A percentile compares a stretch with the other conserved stretches of the same genome.
phyloP scores from a whole-genome alignment of 2,888 invertebrate genomes.

The Ceriagrion tenellum region DNA sequence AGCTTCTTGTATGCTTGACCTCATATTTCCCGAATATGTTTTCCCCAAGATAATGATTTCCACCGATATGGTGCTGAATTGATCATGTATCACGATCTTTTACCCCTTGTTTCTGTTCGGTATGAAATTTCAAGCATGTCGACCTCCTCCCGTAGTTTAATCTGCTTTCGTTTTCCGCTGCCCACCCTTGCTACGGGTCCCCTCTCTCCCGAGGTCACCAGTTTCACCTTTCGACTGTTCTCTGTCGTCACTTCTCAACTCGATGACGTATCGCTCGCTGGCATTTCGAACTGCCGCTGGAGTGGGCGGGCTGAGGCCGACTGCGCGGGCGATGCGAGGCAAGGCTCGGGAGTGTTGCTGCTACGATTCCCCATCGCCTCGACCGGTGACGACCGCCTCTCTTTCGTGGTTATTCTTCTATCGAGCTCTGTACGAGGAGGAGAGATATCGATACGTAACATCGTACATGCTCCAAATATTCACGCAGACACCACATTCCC shows the following conservation, averaged over 20 bases:
- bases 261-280: conserved; percentile 16
- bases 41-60: too few species aligned
- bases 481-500: neutral
- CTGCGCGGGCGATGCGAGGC: too few species aligned
- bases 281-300: neutral
- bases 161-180: conserved; percentile 12
- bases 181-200: neutral
- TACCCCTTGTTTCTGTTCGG: too few species aligned
- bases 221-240: neutral
- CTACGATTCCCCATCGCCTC: neutral
- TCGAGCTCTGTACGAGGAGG: neutral
- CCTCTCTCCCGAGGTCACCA: neutral
- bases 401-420: neutral
- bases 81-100: too few species aligned
- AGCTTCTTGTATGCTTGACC: too few species aligned
- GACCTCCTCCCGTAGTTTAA: neutral
- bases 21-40: too few species aligned
- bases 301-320: too few species aligned
- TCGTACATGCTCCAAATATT: neutral
- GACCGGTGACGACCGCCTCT: neutral
- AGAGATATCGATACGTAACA: neutral
- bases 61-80: too few species aligned
- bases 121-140: too few species aligned
- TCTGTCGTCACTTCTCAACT: conserved; percentile 1
- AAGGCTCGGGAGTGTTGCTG: too few species aligned